Percentiles rank a stretch among this genome's conserved stretches.
Evolutionary conservation across 2,797 vertebrate species (phyloP).

Genomic region (Leptatherina wallacei): DNA sequence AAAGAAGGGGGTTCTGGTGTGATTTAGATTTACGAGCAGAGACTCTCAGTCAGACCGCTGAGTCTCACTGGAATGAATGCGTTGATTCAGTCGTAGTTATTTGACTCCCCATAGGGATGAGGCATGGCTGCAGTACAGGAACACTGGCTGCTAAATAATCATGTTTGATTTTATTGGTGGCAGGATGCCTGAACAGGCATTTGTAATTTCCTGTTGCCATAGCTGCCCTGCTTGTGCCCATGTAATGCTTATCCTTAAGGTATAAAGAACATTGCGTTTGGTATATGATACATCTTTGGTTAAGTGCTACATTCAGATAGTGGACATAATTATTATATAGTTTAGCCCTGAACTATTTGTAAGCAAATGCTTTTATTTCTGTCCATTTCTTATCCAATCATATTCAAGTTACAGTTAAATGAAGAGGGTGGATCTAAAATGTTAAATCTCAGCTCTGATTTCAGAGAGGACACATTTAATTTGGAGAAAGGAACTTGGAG

Average conservation of each 20-base stretch:
- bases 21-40: constrained; percentile 52
- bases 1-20: constrained; percentile 18
- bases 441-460: no score
- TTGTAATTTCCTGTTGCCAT: constrained; percentile 42
- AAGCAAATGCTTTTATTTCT: neutral
- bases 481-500: no score
- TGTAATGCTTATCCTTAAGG: constrained; percentile 1
- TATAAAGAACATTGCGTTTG: neutral
- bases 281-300: neutral
- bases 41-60: constrained; percentile 45
- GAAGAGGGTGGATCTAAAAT: no score
- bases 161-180: constrained; percentile 43
- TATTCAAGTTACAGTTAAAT: no score
- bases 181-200: constrained; percentile 37
- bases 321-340: no score
- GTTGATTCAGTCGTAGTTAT: constrained; percentile 62
- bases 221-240: neutral
- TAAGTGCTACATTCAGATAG: neutral
- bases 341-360: neutral
- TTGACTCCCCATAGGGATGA: constrained; percentile 49
- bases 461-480: no score
- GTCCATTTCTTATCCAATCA: no score
- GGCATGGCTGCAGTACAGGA: constrained; percentile 40
- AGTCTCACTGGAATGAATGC: constrained; percentile 54
- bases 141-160: constrained; percentile 47